phyloP scores from a whole-genome alignment of 2,888 invertebrate genomes.

The Hymenopus coronatus region DNA sequence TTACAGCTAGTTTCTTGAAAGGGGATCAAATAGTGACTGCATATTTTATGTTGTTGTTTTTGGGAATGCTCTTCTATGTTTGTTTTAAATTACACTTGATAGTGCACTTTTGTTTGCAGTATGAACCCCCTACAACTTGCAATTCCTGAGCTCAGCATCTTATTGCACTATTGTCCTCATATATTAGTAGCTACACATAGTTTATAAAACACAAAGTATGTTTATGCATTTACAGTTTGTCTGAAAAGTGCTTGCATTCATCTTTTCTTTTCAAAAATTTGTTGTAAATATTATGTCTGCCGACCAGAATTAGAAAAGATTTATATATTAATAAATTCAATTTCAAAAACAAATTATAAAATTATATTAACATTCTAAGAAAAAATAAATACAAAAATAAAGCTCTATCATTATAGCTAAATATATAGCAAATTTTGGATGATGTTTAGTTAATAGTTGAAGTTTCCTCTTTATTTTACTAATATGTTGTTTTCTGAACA shows the following conservation, averaged over 20 bases:
- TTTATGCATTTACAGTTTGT: neutral
- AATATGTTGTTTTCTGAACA: neutral
- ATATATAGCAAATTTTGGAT: neutral
- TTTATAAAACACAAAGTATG: neutral
- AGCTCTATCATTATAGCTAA: neutral
- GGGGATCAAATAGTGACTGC: constrained; percentile 4
- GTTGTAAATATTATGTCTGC: neutral
- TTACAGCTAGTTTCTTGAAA: constrained; percentile 1
- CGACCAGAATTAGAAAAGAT: neutral
- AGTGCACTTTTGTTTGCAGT: neutral
- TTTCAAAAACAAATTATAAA: neutral
- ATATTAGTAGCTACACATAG: neutral
- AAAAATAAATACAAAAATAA: neutral
- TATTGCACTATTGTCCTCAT: neutral
- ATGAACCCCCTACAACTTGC: neutral
- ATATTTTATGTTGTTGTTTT: neutral
- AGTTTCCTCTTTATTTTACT: neutral
- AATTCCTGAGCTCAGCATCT: neutral
- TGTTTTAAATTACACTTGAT: neutral
- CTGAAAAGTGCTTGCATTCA: neutral
- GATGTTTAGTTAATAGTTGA: neutral
- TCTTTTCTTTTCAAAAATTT: neutral
- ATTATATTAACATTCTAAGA: neutral
- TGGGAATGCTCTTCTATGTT: neutral
- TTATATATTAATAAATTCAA: neutral